Conservation (phyloP, 2,888 invertebrate genomes). For the Mythimna pallens region DNA sequence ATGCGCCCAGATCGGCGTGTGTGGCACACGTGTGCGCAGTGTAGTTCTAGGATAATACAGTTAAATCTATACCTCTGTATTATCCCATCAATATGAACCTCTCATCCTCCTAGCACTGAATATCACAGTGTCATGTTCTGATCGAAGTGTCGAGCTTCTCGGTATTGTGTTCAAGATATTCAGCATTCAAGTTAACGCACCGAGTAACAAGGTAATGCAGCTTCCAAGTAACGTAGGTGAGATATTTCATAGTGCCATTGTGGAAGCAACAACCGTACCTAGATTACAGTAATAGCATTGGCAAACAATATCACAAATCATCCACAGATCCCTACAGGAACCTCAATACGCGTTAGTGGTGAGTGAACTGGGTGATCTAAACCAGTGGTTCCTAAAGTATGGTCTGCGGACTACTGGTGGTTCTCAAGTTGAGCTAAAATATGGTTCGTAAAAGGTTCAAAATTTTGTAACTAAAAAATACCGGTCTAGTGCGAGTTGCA, state of each 20-base stretch:
- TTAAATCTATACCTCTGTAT: background rate
- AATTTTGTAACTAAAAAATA: too few species aligned
- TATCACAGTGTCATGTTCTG: conserved; percentile 1
- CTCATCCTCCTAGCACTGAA: background rate
- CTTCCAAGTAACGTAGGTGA: background rate
- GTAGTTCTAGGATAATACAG: too few species aligned
- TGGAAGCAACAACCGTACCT: background rate
- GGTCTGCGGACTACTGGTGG: too few species aligned
- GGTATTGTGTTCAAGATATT: conserved; percentile 12
- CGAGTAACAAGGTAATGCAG: conserved; percentile 21
- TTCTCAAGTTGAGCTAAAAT: too few species aligned
- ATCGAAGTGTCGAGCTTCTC: background rate
- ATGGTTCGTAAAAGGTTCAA: too few species aligned
- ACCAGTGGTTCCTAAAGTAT: too few species aligned
- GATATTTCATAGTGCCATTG: background rate
- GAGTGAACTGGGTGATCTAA: too few species aligned
- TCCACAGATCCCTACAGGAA: background rate
- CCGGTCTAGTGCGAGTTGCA: too few species aligned
- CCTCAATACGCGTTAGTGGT: background rate
- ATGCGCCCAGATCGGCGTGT: too few species aligned
- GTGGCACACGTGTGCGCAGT: too few species aligned
- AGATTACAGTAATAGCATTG: background rate
- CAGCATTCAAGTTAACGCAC: conserved; percentile 2
- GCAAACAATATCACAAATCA: background rate
- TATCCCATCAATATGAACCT: background rate